Percentiles rank a stretch among this genome's conserved stretches.
phyloP scores from a whole-genome alignment of 2,797 vertebrate species.

The Smutsia gigantea region DNA sequence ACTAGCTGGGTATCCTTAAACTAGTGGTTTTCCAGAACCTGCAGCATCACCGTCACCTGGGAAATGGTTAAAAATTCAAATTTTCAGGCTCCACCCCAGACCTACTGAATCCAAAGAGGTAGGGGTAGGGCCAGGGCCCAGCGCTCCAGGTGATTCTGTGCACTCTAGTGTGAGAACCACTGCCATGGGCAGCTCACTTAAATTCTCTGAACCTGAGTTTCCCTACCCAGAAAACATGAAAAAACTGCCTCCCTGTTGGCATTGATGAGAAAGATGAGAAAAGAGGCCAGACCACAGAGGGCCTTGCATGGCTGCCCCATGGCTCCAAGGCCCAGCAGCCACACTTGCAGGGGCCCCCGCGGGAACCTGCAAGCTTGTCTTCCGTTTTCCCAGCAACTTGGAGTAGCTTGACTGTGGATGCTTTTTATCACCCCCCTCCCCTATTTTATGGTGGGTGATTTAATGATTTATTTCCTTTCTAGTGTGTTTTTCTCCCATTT shows the following conservation, averaged over 20 bases:
- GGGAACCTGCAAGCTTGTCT: neutral
- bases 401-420: neutral
- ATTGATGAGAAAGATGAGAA: neutral
- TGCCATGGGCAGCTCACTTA: neutral
- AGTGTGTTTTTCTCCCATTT: neutral
- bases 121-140: neutral
- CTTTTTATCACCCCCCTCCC: neutral
- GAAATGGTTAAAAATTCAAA: neutral
- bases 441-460: neutral
- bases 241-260: neutral
- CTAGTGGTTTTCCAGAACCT: neutral
- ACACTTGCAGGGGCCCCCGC: accelerated
- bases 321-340: neutral
- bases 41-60: neutral
- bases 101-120: neutral
- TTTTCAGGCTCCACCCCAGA: neutral
- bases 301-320: too few relatives aligned
- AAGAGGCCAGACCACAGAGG: accelerated
- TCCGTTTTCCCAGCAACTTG: neutral
- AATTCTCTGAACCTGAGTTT: neutral
- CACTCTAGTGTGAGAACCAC: neutral
- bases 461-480: neutral
- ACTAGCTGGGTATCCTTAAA: neutral
- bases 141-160: neutral
- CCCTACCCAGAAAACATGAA: neutral